Base-by-base conservation (phyloP, 2,797 vertebrate genomes). In the Hipposideros larvatus region DNA sequence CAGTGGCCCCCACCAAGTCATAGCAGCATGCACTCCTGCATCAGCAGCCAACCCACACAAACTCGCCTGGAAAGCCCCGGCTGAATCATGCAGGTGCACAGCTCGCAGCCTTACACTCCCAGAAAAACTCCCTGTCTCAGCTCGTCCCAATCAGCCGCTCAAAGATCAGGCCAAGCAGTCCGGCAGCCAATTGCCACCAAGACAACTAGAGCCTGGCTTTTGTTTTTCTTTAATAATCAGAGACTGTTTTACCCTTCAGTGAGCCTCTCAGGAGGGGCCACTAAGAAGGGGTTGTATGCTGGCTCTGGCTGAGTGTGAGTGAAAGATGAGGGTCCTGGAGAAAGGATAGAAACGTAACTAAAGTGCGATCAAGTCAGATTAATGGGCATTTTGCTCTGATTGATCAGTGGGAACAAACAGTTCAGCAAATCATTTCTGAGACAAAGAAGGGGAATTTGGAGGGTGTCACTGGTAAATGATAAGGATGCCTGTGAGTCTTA, bases 391-490 rank as follows among this genome's bases (percentile, higher is more conserved):
- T 95, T 74, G 41, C 59, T 80, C 34, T 37, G 53, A 28, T 43
- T 94, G n/a, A 80, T 70, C 26, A 75, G 10, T 70, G 53, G 37
- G 46, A 7, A 80, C 26, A 77, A 88, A 74, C 24, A 89, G 37
- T 74, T 94, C 3, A 63, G 11, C 66, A 68, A 86, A 91, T 85
- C 21, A 89, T 84, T 94, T 75, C 80, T 82, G 86, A 90, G 28
- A 73, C 24, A 82, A 90, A 71, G 41, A 92, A 96, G 48, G 16
- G 14, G 10, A 83, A 87, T 85, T 91, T 80, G 16, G 55, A 65
- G 16, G 22, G 82, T 87, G 15, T 37, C n/a, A 57, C 11, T 75
- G 13, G 7, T 46, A 90, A 94, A 79, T 11, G 51, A 73, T 53
- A 19, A 28, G 28, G 21, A 34, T 2, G 34, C 34, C 7, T 63